Base-by-base conservation (phyloP, 2,888 invertebrate genomes). In the Hanleya hanleyi region DNA sequence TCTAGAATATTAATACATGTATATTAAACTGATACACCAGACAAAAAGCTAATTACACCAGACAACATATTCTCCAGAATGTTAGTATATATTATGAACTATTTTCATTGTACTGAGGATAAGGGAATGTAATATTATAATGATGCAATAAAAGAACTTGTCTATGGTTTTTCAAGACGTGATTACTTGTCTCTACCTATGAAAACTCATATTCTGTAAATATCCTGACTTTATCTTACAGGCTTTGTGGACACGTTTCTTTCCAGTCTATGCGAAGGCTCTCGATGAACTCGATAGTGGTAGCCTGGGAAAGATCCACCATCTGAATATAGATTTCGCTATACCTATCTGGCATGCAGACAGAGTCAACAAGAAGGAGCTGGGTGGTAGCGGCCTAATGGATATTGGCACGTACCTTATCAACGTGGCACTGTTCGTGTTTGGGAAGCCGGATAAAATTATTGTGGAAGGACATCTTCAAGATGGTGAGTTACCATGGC, bases 221-320 rank as follows among this genome's bases (percentile, higher is more conserved):
- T n/a, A n/a, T n/a, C n/a, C n/a, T n/a, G n/a, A n/a, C n/a, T n/a
- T n/a, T n/a, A n/a, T n/a, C n/a, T n/a, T n/a, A n/a, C 77, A 92
- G 92, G 97, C 94, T 0, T 92, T 96, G n/a, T 97, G 97, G 97
- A 95, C 95, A 0, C 92, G 97, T 41, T 96, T 93, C 90, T 94
- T 96, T 74, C 97, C 97, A 0, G 92, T 93, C 0, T 96, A 96
- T 87, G 91, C 93, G 64, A 93, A 93, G 78, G 87, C 96, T 65
- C 93, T 93, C 69, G 92, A 94, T 81, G 93, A 94, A 83, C 92
- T 97, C 3, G 91, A 37, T 91, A 36, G 96, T 95, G 96, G 95
- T 94, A 0, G 92, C 95, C 61, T 96, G 93, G 91, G 94, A 94
- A 77, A 97, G 95, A 1, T 92, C 92, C 67, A n/a, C 18, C 32